Evolutionary conservation across 1,140 invertebrate genomes (phyloP).

Genomic region (Wiebesia pumilae): DNA sequence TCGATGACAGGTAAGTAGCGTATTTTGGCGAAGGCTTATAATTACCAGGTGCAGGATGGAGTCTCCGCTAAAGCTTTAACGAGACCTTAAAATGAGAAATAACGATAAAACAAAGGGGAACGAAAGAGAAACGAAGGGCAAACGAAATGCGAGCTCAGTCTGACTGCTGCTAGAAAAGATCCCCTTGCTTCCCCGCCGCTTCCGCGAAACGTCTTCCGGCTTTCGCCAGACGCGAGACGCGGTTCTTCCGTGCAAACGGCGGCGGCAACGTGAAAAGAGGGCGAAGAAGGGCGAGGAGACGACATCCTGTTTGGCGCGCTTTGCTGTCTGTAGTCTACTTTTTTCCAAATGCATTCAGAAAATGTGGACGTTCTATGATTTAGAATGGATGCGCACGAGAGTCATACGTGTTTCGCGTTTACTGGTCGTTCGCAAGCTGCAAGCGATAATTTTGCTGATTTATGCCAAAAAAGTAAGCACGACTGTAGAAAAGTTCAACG

Average conservation of each 20-base stretch:
- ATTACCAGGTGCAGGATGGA: not conserved
- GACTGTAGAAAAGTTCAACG: not conserved
- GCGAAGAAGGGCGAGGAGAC: not conserved
- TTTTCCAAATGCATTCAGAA: not conserved
- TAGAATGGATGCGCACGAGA: not conserved
- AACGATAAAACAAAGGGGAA: not conserved
- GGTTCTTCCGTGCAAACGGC: not conserved
- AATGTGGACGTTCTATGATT: not conserved
- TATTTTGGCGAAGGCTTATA: not conserved
- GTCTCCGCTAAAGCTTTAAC: conserved; percentile 1
- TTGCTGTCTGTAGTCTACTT: not conserved
- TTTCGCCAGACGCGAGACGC: conserved; percentile 7
- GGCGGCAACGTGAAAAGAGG: not conserved
- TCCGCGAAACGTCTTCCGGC: conserved; percentile 50
- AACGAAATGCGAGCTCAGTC: too few species aligned
- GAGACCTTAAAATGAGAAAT: not conserved
- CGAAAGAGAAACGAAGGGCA: not conserved
- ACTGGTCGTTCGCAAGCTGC: not conserved
- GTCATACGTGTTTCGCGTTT: not conserved
- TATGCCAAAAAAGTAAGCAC: not conserved
- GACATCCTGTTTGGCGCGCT: conserved; percentile 10
- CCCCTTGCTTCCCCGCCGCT: not conserved
- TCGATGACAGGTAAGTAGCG: conserved; percentile 4
- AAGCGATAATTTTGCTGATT: not conserved
- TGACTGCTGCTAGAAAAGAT: conserved; percentile 3